Conservation (phyloP, 1,140 invertebrate genomes). For the Formica selysi region DNA sequence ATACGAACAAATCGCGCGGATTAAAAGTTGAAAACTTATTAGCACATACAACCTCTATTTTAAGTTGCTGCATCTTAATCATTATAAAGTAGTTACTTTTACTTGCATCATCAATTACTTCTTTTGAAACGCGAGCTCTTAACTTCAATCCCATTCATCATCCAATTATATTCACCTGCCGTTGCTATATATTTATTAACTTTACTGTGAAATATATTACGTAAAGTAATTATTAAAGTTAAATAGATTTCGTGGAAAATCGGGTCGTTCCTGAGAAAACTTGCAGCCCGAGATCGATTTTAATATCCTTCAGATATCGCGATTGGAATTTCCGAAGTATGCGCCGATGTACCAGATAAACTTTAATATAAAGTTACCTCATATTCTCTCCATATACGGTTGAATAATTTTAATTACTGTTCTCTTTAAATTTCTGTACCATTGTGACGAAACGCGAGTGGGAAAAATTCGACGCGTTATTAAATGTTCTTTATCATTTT, state of each 20-base stretch:
- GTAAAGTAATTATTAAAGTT: constrained; percentile 72
- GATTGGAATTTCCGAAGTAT: constrained; percentile 63
- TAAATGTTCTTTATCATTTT: constrained; percentile 56
- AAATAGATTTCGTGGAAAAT: constrained; percentile 66
- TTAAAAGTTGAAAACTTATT: constrained; percentile 16
- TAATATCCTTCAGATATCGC: constrained; percentile 73
- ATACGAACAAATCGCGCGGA: neutral
- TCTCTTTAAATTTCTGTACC: neutral
- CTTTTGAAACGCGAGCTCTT: constrained; percentile 21
- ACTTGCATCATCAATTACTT: constrained; percentile 46
- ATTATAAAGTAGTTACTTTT: constrained; percentile 38
- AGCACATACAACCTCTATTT: neutral
- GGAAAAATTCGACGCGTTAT: constrained; percentile 47
- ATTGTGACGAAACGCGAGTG: neutral
- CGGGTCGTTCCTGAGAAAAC: constrained; percentile 62
- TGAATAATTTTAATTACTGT: constrained; percentile 64
- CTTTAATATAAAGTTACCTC: constrained; percentile 69
- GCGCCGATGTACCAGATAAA: constrained; percentile 63
- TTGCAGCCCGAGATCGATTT: constrained; percentile 70
- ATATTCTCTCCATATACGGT: constrained; percentile 38
- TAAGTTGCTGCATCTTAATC: neutral
- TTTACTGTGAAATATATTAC: constrained; percentile 51
- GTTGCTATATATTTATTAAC: constrained; percentile 53
- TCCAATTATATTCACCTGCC: constrained; percentile 48
- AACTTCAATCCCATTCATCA: constrained; percentile 52